Evolutionary conservation across 1,140 invertebrate species (phyloP).

Genomic region (Brachystomella parvula): DNA sequence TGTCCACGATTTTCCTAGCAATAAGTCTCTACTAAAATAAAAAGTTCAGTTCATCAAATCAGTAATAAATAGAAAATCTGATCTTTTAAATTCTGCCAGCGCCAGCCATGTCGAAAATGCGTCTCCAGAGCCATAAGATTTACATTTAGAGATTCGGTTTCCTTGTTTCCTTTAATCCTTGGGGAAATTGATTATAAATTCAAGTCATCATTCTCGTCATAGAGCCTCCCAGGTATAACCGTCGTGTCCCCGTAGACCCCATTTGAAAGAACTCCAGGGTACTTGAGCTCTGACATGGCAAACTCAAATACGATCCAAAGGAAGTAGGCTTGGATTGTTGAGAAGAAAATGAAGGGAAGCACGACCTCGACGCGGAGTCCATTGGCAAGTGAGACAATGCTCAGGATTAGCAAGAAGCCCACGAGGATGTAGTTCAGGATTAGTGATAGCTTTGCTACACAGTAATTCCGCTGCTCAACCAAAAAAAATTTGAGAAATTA

Average conservation of each 20-base stretch:
- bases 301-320: slow-evolving; percentile 10
- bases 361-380: not conserved
- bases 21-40: too few relatives aligned
- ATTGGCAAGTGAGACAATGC: slow-evolving; percentile 8
- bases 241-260: not conserved
- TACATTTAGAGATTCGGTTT: too few relatives aligned
- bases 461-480: not conserved
- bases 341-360: slow-evolving; percentile 4
- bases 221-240: not conserved
- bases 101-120: too few relatives aligned
- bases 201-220: not conserved
- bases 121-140: too few relatives aligned
- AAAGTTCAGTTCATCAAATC: too few relatives aligned
- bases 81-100: too few relatives aligned
- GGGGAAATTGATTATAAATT: not conserved
- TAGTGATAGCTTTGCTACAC: slow-evolving; percentile 6
- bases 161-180: too few relatives aligned
- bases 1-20: too few relatives aligned
- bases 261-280: slow-evolving; percentile 1
- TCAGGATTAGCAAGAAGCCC: slow-evolving; percentile 5
- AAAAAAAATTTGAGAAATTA: not conserved
- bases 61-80: too few relatives aligned
- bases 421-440: slow-evolving; percentile 9
- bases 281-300: slow-evolving; percentile 9
- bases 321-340: not conserved